Evolutionary conservation across 2,113 vertebrate species (phyloP).

Genomic region (Ophthalmolycus amberensis): DNA sequence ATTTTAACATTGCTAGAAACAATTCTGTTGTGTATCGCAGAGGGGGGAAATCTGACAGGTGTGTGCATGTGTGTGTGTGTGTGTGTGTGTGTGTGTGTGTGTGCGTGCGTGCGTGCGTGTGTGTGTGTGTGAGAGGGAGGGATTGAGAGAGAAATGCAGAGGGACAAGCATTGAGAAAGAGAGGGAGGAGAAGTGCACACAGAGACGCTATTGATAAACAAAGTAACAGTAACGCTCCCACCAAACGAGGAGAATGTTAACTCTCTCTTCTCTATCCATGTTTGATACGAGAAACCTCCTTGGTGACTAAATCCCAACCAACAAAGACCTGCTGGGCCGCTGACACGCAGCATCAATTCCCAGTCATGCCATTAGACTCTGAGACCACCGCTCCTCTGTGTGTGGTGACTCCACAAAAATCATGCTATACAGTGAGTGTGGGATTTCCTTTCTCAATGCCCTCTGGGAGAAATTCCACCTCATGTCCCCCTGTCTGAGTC

Average conservation of each 20-base stretch:
- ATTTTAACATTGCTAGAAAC: conserved; percentile 19
- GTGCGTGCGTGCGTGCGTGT: conserved; percentile 15
- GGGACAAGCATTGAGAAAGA: conserved; percentile 32
- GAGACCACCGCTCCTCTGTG: conserved; percentile 32
- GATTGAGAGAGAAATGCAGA: conserved; percentile 30
- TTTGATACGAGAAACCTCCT: conserved; percentile 3
- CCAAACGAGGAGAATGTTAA: conserved; percentile 62
- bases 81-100: conserved; percentile 8
- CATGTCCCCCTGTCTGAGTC: conserved; percentile 2
- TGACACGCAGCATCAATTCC: conserved; percentile 55
- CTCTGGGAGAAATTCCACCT: conserved; percentile 39
- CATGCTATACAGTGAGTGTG: conserved; percentile 39
- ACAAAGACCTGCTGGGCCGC: conserved; percentile 48
- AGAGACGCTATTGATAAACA: conserved; percentile 78
- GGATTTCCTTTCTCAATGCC: conserved; percentile 53
- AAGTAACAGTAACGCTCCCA: conserved; percentile 61
- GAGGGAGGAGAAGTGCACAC: conserved; percentile 60
- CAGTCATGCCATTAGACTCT: conserved; percentile 25
- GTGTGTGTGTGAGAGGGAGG: background rate
- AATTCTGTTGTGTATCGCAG: conserved; percentile 21
- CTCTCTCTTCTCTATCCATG: conserved; percentile 56
- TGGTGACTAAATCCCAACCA: conserved; percentile 24
- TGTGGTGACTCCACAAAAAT: conserved; percentile 46
- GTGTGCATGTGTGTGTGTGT: conserved; percentile 20
- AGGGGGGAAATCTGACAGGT: conserved; percentile 31